Evolutionary conservation across 2,797 vertebrate genomes (phyloP), one percentile per base, ranked within the genome.

Genomic region (Alca torda): DNA sequence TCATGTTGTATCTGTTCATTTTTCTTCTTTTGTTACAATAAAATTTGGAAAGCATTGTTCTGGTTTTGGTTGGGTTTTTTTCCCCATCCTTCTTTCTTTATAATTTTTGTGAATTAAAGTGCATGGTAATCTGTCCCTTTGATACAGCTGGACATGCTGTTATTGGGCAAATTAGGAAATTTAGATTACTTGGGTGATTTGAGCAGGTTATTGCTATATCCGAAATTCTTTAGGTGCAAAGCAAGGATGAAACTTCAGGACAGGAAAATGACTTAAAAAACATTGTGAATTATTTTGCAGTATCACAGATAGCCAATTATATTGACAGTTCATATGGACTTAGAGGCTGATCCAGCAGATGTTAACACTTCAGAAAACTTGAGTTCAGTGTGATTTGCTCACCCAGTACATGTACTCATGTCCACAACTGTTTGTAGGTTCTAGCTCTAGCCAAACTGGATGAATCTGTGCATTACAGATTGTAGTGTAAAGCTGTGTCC

Each of bases 21-120:
- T 95, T 93, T 92, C 37, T 89, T 82, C 54, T 96, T 94, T 69
- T 89, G 28, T 60, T 90, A 64, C 46, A 20, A 37, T 76, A 82
- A 33, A 16, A 90, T 93, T 70, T 92, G 25, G 15, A 91, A 81
- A 67, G 5, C 6, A 21, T 53, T 94, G 60, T 73, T 76, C 28
- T 26, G 33, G 7, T 10, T 68, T 92, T 59, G 2, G 7, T 46
- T 59, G 12, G 13, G 10, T 4, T 2, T 30, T 13, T 46, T 30
- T 15, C 3, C 9, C 31, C 4, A 3, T 19, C 11, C 10, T 63
- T 79, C 57, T 45, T 46, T 76, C n/a, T 77, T 67, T 67, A 23
- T 18, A 6, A 30, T 64, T 76, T 89, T 76, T 67, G 18, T 84
- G 23, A 86, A 54, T 83, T 64, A 19, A 35, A 24, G 8, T 59